Evolutionary conservation across 1,140 invertebrate genomes (phyloP).

Genomic region (Bathynomus jamesi): DNA sequence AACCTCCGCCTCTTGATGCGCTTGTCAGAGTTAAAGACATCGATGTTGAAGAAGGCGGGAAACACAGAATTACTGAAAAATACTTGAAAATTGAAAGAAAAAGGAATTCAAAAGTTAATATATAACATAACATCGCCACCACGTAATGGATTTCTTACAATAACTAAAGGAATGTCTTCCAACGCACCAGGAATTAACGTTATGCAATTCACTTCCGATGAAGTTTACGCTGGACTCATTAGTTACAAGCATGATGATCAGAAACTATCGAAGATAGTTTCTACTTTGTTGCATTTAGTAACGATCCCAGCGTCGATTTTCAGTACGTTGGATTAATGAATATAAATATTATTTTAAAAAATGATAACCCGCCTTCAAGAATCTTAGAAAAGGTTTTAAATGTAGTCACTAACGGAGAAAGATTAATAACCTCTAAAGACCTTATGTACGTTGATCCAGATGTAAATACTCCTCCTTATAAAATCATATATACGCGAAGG

Average conservation of each 20-base stretch:
- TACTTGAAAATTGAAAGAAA: constrained; percentile 65
- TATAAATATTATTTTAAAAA: constrained; percentile 68
- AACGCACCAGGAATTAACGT: constrained; percentile 48
- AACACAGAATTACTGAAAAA: constrained; percentile 52
- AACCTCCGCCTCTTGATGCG: constrained; percentile 42
- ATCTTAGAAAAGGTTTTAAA: constrained; percentile 65
- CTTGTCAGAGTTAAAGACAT: constrained; percentile 57
- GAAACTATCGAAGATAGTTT: constrained; percentile 40
- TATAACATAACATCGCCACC: constrained; percentile 70
- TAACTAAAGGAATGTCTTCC: constrained; percentile 38
- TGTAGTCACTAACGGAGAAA: constrained; percentile 69
- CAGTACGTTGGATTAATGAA: constrained; percentile 71
- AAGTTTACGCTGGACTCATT: constrained; percentile 57
- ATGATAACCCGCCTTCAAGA: constrained; percentile 79
- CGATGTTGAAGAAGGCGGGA: constrained; percentile 68
- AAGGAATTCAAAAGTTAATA: constrained; percentile 60
- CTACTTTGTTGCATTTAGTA: constrained; percentile 40
- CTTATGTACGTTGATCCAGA: constrained; percentile 68
- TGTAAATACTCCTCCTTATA: constrained; percentile 64
- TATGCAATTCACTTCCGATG: constrained; percentile 60
- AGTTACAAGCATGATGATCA: constrained; percentile 46
- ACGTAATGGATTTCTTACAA: constrained; percentile 55
- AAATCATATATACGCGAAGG: constrained; percentile 71
- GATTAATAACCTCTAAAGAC: constrained; percentile 65
- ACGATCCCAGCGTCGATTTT: constrained; percentile 56